Conservation (phyloP, 2,797 vertebrate species). For the Zalophus californianus region DNA sequence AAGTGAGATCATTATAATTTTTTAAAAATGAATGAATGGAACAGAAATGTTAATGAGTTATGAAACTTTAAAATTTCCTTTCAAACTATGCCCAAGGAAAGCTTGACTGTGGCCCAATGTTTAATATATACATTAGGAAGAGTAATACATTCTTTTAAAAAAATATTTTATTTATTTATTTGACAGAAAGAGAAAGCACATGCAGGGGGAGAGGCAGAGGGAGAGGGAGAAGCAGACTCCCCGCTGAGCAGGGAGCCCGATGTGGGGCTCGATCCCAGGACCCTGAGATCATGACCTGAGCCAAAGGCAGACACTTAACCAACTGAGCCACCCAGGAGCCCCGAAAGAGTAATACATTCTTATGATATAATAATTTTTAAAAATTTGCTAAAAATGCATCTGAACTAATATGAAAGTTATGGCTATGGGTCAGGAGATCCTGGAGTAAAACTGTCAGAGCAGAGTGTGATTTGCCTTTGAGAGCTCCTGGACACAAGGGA, state of each 20-base stretch:
- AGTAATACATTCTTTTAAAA: not conserved
- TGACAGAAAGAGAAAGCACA: too few relatives aligned
- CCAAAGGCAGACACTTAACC: too few relatives aligned
- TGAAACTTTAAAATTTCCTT: not conserved
- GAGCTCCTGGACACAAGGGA: not conserved
- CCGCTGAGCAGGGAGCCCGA: too few relatives aligned
- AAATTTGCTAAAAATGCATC: constrained; percentile 1
- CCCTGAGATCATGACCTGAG: too few relatives aligned
- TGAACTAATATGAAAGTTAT: not conserved
- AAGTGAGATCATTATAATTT: not conserved
- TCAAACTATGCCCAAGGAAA: not conserved
- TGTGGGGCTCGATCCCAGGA: too few relatives aligned
- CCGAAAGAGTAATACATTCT: not conserved
- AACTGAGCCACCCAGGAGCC: too few relatives aligned
- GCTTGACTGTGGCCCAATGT: not conserved
- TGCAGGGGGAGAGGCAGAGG: too few relatives aligned
- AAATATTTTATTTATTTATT: too few relatives aligned
- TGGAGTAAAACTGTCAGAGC: not conserved
- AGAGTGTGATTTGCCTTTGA: not conserved
- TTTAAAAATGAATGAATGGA: not conserved
- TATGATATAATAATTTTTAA: not conserved
- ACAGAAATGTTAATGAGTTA: not conserved
- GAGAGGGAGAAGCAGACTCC: too few relatives aligned
- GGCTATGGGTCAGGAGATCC: not conserved
- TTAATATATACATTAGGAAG: not conserved